phyloP scores from a whole-genome alignment of 92 coral and sea anemone genomes.

The Siderastrea siderea region DNA sequence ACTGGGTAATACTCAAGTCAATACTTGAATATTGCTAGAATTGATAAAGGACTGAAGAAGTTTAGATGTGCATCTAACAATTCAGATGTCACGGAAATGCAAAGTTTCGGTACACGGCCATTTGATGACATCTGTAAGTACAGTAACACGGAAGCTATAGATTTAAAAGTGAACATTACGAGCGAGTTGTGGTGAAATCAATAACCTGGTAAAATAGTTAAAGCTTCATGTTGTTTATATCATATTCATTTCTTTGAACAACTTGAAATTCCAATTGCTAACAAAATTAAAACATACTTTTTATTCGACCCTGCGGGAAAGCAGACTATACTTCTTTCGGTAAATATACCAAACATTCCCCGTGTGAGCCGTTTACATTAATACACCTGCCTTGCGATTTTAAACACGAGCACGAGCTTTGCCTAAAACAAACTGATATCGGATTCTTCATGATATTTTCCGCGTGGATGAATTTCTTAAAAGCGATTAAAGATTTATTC shows the following conservation, averaged over 20 bases:
- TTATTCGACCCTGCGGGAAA: not conserved
- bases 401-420: constrained; percentile 5
- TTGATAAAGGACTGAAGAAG: too few species aligned
- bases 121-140: too few species aligned
- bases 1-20: too few species aligned
- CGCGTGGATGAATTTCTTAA: not conserved
- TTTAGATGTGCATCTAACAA: too few species aligned
- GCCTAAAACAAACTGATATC: not conserved
- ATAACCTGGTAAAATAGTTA: not conserved
- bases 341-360: not conserved
- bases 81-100: too few species aligned
- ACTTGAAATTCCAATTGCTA: not conserved
- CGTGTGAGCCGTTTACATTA: not conserved
- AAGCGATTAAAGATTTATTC: not conserved
- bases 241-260: not conserved
- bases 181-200: not conserved
- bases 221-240: too few species aligned
- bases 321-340: not conserved
- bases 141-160: too few species aligned
- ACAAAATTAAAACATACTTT: not conserved
- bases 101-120: too few species aligned
- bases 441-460: not conserved
- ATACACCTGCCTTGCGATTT: not conserved
- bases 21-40: too few species aligned
- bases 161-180: too few species aligned